These are phyloP conservation scores for Sebastes iracundus DNA, from an alignment of 2,797 vertebrate genomes.

Conservation along the genomic window DNA sequence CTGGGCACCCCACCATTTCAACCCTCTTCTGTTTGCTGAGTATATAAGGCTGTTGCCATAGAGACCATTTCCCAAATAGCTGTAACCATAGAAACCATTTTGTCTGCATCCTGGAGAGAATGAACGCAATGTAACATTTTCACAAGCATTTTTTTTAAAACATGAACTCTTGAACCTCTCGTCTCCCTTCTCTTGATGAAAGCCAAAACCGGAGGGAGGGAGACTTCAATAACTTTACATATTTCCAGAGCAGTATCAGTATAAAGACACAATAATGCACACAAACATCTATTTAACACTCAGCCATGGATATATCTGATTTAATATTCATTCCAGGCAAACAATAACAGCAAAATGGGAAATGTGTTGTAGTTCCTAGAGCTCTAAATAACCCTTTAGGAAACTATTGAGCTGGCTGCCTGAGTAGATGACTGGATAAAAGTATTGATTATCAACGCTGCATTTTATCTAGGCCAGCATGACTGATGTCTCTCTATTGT, in stretches of 20 bases:
- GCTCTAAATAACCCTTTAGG: constrained; percentile 1
- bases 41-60: constrained; percentile 74
- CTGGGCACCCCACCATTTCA: constrained; percentile 19
- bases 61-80: constrained; percentile 67
- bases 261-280: not conserved
- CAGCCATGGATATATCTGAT: not conserved
- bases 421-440: constrained; percentile 26
- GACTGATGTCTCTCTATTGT: constrained; percentile 26
- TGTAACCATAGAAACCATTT: constrained; percentile 77
- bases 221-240: not conserved
- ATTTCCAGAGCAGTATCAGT: not conserved
- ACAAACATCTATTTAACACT: not conserved
- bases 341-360: not conserved
- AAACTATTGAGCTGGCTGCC: not conserved
- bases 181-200: constrained; percentile 22
- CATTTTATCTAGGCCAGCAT: constrained; percentile 34
- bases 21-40: constrained; percentile 40
- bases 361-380: not conserved
- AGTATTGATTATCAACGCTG: constrained; percentile 36
- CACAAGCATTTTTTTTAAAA: not conserved
- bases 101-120: constrained; percentile 35
- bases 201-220: not conserved
- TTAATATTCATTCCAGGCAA: not conserved
- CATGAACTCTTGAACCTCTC: constrained; percentile 70
- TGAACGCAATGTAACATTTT: constrained; percentile 28